A percentile compares a stretch with the other conserved stretches of the same genome.
Conservation (phyloP, 2,797 vertebrate species). For the Intellagama lesueurii region DNA sequence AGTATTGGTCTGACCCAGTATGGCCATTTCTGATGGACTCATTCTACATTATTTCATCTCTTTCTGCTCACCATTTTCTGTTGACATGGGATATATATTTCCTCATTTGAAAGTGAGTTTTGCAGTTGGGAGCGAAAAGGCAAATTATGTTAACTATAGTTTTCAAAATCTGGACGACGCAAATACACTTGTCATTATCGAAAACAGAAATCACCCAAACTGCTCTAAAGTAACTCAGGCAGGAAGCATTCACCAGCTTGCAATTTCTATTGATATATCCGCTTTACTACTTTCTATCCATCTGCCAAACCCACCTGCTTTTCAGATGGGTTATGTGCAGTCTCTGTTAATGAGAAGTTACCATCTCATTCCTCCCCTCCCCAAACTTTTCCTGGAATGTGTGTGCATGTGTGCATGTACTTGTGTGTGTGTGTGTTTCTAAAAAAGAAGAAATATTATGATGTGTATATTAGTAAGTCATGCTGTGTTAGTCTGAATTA, state of each 20-base stretch:
- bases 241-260: constrained; percentile 77
- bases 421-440: constrained; percentile 24
- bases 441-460: constrained; percentile 36
- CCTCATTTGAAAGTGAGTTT: constrained; percentile 63
- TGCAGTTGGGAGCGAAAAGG: constrained; percentile 54
- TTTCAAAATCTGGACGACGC: constrained; percentile 74
- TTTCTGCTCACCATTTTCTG: neutral
- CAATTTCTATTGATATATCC: constrained; percentile 69
- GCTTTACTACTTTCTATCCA: constrained; percentile 75
- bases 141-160: constrained; percentile 73
- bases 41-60: neutral
- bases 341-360: constrained; percentile 75
- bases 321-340: constrained; percentile 76
- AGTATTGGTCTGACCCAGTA: neutral
- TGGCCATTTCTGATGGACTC: constrained; percentile 14
- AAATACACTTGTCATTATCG: constrained; percentile 78
- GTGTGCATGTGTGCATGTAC: constrained; percentile 6
- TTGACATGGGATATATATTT: constrained; percentile 56
- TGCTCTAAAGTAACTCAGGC: constrained; percentile 79
- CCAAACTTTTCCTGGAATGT: constrained; percentile 49
- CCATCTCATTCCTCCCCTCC: constrained; percentile 46
- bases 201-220: constrained; percentile 77
- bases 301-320: constrained; percentile 81
- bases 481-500: constrained; percentile 53
- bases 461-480: constrained; percentile 19